phyloP scores from a whole-genome alignment of 2,113 vertebrate genomes.

The Sterna hirundo region DNA sequence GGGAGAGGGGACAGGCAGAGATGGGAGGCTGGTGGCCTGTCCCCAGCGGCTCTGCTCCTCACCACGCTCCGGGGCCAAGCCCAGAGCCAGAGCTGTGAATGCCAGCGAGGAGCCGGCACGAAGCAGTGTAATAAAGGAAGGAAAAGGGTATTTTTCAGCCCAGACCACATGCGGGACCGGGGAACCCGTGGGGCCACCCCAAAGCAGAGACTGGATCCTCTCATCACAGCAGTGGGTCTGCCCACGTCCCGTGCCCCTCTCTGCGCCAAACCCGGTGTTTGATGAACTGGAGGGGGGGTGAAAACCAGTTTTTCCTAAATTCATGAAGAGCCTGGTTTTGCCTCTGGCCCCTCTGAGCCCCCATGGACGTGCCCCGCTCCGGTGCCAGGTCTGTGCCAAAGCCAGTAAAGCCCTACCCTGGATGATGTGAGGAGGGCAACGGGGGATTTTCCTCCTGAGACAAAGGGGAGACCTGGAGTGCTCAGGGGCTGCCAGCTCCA shows the following conservation, averaged over 20 bases:
- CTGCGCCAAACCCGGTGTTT: neutral
- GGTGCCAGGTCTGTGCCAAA: neutral
- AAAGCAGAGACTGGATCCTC: neutral
- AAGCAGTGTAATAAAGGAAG: neutral
- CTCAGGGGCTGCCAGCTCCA: neutral
- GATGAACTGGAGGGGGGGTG: neutral
- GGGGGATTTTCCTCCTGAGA: neutral
- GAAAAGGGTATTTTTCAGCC: neutral
- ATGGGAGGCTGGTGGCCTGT: neutral
- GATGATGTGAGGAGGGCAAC: neutral
- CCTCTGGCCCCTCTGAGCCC: neutral
- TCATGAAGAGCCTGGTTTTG: neutral
- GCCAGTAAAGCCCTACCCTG: neutral
- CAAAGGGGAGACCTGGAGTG: accelerated
- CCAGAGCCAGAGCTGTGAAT: neutral
- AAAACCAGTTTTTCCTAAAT: neutral
- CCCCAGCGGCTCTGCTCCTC: neutral
- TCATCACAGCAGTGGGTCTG: neutral
- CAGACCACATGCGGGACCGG: accelerated
- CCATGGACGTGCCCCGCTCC: neutral
- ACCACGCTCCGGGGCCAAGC: neutral
- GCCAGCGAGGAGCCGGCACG: accelerated
- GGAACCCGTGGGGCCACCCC: neutral
- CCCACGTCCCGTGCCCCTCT: accelerated
- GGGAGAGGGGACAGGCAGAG: neutral